Percentiles rank a stretch among this genome's conserved stretches.
Conservation (phyloP, 2,888 invertebrate species). For the Thera obeliscata region DNA sequence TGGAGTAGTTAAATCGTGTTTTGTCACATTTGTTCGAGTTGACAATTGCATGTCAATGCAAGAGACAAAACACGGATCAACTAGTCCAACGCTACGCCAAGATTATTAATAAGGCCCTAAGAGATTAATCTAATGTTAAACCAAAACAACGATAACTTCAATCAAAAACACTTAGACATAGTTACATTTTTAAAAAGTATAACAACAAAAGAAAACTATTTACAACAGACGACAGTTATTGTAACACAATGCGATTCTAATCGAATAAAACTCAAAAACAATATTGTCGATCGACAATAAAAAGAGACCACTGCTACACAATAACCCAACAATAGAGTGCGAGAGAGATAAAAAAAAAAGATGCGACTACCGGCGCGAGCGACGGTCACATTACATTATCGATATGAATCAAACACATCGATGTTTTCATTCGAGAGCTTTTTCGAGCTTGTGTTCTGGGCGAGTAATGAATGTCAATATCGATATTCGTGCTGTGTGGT, state of each 20-base stretch:
- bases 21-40: too few relatives aligned
- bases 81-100: too few relatives aligned
- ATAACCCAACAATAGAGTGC: constrained; percentile 61
- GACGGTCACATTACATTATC: constrained; percentile 39
- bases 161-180: too few relatives aligned
- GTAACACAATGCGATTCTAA: constrained; percentile 61
- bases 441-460: constrained; percentile 38
- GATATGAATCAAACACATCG: constrained; percentile 52
- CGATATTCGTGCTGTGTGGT: constrained; percentile 37
- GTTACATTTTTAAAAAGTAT: constrained; percentile 8
- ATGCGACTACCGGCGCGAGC: constrained; percentile 55
- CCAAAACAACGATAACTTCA: too few relatives aligned
- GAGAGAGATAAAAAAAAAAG: constrained; percentile 49
- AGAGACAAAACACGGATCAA: too few relatives aligned
- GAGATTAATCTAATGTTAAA: too few relatives aligned
- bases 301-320: constrained; percentile 57
- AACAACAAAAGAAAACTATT: constrained; percentile 36
- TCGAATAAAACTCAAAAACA: constrained; percentile 66
- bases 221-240: constrained; percentile 48
- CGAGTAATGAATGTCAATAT: constrained; percentile 48
- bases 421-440: constrained; percentile 48
- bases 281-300: constrained; percentile 68
- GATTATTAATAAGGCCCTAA: too few relatives aligned
- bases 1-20: too few relatives aligned
- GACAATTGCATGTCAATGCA: too few relatives aligned